Evolutionary conservation across 2,888 invertebrate species (phyloP).

Genomic region (Philopedon plagiatum): DNA sequence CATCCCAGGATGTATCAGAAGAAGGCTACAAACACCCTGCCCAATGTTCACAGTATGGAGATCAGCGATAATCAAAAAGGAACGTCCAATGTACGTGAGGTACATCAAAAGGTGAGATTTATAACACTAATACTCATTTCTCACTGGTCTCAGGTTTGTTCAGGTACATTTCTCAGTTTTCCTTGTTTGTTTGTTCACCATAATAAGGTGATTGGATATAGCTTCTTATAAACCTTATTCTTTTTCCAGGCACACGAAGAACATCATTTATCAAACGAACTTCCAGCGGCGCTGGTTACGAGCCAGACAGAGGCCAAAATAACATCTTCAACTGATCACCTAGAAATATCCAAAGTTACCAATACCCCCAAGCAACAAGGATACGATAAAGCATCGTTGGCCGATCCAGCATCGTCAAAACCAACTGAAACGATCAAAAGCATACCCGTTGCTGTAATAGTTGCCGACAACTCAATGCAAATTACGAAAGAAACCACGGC

Average conservation of each 20-base stretch:
- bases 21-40: not conserved
- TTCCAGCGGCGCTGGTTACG: not conserved
- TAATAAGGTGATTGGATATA: too few relatives aligned
- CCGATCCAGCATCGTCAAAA: not conserved
- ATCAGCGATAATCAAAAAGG: not conserved
- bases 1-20: not conserved
- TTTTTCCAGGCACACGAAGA: not conserved
- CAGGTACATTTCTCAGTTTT: too few relatives aligned
- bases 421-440: constrained; percentile 11
- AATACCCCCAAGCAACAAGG: not conserved
- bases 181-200: too few relatives aligned
- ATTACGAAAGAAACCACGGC: constrained; percentile 49
- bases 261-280: not conserved
- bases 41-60: not conserved
- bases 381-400: not conserved
- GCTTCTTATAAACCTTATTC: not conserved
- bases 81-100: not conserved
- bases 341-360: constrained; percentile 15
- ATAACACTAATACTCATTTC: not conserved
- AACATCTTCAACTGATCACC: constrained; percentile 18
- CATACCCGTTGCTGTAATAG: constrained; percentile 49
- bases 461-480: constrained; percentile 54
- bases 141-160: too few relatives aligned
- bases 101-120: not conserved
- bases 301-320: not conserved